phyloP scores from a whole-genome alignment of 2,888 invertebrate species.

The Anodontia alba region DNA sequence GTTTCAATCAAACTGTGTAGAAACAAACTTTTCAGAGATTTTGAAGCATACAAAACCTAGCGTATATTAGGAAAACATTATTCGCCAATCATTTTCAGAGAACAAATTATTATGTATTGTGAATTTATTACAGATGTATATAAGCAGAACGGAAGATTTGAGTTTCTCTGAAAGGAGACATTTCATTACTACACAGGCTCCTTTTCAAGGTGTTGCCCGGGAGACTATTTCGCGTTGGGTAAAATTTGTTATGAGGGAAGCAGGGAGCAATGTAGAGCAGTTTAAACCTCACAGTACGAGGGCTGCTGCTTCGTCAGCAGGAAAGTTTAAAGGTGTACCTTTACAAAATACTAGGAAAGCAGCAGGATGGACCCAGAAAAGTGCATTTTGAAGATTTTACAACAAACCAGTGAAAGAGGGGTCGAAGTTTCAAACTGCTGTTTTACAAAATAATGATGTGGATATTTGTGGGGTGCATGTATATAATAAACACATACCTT shows the following conservation, averaged over 20 bases:
- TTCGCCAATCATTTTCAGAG: neutral
- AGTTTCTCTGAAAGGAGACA: neutral
- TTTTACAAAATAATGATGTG: too few species aligned
- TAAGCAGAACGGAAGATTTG: conserved; percentile 8
- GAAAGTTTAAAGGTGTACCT: conserved; percentile 12
- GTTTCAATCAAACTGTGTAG: neutral
- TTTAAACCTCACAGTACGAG: neutral
- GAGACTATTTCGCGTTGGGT: conserved; percentile 30
- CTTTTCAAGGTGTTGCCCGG: conserved; percentile 13
- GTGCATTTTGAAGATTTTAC: conserved; percentile 27
- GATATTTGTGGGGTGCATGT: too few species aligned
- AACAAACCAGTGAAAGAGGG: neutral
- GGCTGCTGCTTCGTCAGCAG: conserved; percentile 21
- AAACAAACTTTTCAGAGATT: neutral
- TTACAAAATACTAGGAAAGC: conserved; percentile 11
- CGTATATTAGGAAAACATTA: neutral
- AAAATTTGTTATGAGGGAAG: conserved; percentile 19
- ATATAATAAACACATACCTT: too few species aligned
- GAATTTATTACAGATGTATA: neutral
- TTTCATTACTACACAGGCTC: conserved; percentile 12
- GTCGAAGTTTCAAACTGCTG: neutral
- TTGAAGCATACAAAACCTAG: neutral
- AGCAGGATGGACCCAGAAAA: conserved; percentile 26
- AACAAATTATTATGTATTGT: neutral
- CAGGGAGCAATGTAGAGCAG: neutral